Percentiles rank a stretch among this genome's conserved stretches.
Conservation (phyloP, 2,888 invertebrate genomes). For the Lasioglossum marginatum region DNA sequence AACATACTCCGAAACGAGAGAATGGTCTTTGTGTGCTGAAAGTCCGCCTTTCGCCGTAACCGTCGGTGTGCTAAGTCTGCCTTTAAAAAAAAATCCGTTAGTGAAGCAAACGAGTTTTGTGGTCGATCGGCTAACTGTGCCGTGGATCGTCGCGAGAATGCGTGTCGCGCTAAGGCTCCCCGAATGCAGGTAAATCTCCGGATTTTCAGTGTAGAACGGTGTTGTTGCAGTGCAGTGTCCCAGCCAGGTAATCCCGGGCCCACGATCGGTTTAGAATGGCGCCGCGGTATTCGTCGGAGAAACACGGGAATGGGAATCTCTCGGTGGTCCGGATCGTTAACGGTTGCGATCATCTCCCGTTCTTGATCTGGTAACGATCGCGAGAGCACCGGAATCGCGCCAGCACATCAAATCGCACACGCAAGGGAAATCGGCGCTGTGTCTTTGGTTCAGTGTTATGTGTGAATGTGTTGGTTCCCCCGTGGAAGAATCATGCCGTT, state of each 20-base stretch:
- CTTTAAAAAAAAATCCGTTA: neutral
- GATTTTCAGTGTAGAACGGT: slow-evolving; percentile 25
- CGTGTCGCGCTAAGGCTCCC: neutral
- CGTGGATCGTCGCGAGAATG: neutral
- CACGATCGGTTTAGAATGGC: slow-evolving; percentile 26
- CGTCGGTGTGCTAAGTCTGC: neutral
- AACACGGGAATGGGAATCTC: neutral
- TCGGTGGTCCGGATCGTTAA: slow-evolving; percentile 10
- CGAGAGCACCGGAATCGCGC: neutral
- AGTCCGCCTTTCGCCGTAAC: neutral
- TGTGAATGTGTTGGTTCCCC: slow-evolving; percentile 37
- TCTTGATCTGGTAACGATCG: slow-evolving; percentile 34
- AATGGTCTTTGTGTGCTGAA: neutral
- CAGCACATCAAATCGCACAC: neutral
- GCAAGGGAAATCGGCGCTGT: neutral
- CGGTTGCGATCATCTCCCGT: slow-evolving; percentile 1
- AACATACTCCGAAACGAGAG: neutral
- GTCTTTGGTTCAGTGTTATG: slow-evolving; percentile 44
- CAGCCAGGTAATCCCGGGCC: neutral
- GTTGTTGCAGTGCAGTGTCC: slow-evolving; percentile 43
- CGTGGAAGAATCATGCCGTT: slow-evolving; percentile 89
- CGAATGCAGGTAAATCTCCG: neutral
- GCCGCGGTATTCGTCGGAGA: neutral
- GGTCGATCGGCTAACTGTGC: neutral
- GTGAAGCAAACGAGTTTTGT: neutral